Percentiles rank a stretch among this genome's conserved stretches.
phyloP scores from a whole-genome alignment of 2,113 vertebrate genomes.

The Zonotrichia leucophrys region DNA sequence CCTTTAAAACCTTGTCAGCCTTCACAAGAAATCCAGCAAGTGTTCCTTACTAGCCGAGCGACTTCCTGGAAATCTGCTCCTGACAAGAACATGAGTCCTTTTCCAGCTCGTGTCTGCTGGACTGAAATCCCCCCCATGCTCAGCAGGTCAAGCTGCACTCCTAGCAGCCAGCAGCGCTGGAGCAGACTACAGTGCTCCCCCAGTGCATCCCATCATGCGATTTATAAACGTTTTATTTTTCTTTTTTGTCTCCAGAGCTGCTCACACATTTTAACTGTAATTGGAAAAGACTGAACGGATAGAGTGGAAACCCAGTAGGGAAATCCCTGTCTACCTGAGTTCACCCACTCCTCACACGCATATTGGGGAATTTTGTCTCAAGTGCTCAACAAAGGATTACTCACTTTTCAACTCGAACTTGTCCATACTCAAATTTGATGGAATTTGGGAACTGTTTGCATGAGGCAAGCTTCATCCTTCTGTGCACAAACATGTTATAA shows the following conservation, averaged over 20 bases:
- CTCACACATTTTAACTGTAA: neutral
- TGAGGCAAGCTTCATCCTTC: neutral
- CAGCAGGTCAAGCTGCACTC: neutral
- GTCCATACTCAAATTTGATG: neutral
- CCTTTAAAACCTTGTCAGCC: neutral
- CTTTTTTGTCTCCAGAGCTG: neutral
- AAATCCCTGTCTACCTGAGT: neutral
- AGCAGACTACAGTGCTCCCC: neutral
- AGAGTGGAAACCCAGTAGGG: neutral
- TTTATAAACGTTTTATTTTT: fast-evolving
- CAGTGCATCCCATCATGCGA: too few species aligned
- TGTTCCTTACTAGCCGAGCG: neutral
- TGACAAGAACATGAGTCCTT: neutral
- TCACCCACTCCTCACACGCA: neutral
- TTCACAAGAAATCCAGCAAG: neutral
- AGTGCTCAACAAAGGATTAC: neutral
- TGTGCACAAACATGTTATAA: neutral
- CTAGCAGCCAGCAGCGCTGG: neutral
- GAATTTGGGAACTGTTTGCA: neutral
- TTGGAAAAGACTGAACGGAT: neutral
- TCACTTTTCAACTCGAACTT: neutral
- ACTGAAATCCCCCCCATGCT: neutral
- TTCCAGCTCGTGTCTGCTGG: neutral
- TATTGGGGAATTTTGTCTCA: neutral
- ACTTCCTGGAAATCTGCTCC: neutral